Conservation (phyloP, 2,888 invertebrate genomes). For the Dioctria rufipes region DNA sequence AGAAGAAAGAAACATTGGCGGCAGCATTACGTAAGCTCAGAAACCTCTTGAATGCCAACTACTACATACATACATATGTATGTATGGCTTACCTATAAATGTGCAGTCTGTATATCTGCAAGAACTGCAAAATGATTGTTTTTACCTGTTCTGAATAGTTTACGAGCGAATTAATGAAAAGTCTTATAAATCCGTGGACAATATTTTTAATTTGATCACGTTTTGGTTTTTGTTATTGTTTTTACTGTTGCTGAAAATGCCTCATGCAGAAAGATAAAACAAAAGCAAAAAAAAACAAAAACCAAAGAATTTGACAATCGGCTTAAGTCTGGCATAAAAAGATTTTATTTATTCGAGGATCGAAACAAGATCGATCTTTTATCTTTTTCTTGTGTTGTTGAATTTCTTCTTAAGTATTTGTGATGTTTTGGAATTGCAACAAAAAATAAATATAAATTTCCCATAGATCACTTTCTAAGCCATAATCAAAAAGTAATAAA, state of each 20-base stretch:
- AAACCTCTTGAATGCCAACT: constrained; percentile 45
- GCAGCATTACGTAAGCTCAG: constrained; percentile 32
- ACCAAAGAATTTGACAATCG: background rate
- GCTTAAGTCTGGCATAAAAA: background rate
- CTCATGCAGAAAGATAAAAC: too few species aligned
- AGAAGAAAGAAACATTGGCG: constrained; percentile 3
- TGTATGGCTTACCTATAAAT: too few species aligned
- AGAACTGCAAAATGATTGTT: constrained; percentile 21
- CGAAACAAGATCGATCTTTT: constrained; percentile 13
- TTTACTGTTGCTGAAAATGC: too few species aligned
- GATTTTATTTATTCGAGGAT: background rate
- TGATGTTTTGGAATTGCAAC: background rate
- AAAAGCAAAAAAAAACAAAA: background rate
- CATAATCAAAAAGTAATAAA: constrained; percentile 3
- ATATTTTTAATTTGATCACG: constrained; percentile 42
- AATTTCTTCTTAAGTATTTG: background rate
- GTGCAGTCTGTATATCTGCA: too few species aligned
- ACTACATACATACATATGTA: background rate
- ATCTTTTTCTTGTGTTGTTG: background rate
- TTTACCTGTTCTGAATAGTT: constrained; percentile 48
- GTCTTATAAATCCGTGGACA: constrained; percentile 10
- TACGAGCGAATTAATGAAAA: constrained; percentile 41
- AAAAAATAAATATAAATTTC: constrained; percentile 22
- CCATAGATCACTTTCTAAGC: constrained; percentile 24
- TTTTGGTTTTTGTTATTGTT: background rate